phyloP scores from a whole-genome alignment of 2,888 invertebrate genomes.

The Poecilus cupreus region DNA sequence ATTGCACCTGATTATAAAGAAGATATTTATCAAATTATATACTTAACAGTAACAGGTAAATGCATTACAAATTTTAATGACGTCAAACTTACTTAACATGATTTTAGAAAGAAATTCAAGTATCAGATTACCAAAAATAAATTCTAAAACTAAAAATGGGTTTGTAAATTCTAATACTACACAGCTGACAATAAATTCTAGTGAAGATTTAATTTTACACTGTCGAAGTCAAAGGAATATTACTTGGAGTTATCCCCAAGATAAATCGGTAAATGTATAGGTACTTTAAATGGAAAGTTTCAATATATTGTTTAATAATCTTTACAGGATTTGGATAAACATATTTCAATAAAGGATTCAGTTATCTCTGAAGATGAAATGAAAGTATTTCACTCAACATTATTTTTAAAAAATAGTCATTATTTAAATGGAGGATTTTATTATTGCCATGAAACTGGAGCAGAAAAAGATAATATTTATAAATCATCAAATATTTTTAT shows the following conservation, averaged over 20 bases:
- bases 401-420: not conserved
- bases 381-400: not conserved
- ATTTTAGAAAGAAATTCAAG: not conserved
- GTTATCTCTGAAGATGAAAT: not conserved
- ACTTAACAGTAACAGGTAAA: not conserved
- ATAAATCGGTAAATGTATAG: not conserved
- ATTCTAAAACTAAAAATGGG: not conserved
- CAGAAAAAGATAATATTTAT: not conserved
- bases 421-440: not conserved
- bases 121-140: not conserved
- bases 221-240: not conserved
- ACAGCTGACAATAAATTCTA: not conserved
- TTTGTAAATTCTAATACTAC: not conserved
- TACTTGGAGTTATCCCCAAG: not conserved
- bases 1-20: not conserved
- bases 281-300: not conserved
- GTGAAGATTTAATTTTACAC: not conserved
- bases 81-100: not conserved
- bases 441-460: not conserved
- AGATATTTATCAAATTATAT: not conserved
- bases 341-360: not conserved
- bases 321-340: not conserved
- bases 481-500: not conserved
- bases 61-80: not conserved
- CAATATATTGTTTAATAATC: not conserved